Conservation (phyloP, 2,113 vertebrate species). For the Chrysemys picta region DNA sequence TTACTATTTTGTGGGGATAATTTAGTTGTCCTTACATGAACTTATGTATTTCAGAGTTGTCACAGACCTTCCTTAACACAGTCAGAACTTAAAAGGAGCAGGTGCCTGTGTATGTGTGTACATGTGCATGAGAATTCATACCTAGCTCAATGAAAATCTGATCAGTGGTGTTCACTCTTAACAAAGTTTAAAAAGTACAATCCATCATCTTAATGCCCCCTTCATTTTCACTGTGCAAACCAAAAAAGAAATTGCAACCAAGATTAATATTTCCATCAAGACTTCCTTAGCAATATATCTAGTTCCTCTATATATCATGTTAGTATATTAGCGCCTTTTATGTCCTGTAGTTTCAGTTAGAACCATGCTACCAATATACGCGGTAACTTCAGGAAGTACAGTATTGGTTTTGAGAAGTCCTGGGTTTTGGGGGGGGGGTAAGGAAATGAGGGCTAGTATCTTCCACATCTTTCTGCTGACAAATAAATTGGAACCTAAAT, state of each 20-base stretch:
- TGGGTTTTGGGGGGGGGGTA: background rate
- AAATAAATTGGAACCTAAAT: background rate
- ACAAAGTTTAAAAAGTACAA: constrained; percentile 4
- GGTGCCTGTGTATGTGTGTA: background rate
- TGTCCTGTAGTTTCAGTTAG: constrained; percentile 19
- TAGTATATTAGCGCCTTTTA: constrained; percentile 13
- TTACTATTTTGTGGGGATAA: background rate
- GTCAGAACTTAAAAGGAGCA: background rate
- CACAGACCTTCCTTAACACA: background rate
- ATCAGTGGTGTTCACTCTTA: background rate
- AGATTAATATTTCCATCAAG: background rate
- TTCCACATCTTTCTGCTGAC: constrained; percentile 29
- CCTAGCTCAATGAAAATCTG: background rate
- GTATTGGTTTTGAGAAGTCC: background rate
- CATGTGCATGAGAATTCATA: background rate
- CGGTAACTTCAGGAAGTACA: constrained; percentile 8
- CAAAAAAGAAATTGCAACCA: constrained; percentile 19
- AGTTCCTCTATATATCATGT: background rate
- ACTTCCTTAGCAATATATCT: background rate
- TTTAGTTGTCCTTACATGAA: background rate
- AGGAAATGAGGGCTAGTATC: constrained; percentile 9
- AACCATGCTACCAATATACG: constrained; percentile 30
- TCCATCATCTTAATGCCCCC: constrained; percentile 4
- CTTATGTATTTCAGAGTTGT: background rate
- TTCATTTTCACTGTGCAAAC: constrained; percentile 25